Evolutionary conservation across 2,888 invertebrate species (phyloP).

Genomic region (Seira musarum): DNA sequence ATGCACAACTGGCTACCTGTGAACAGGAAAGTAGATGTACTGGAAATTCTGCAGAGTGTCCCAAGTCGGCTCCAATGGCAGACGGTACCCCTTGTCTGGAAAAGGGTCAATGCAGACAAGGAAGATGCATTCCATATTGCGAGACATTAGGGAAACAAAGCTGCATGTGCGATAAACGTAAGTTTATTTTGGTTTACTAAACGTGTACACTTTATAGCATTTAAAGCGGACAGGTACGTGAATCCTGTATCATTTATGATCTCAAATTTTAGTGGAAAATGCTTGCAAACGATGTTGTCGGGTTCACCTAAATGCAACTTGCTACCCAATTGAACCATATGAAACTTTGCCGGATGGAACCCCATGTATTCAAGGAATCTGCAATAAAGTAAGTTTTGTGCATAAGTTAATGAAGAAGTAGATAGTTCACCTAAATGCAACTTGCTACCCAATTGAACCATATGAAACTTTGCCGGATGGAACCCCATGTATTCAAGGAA

Average conservation of each 20-base stretch:
- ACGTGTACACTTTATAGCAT: neutral
- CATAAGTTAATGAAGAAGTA: too few species aligned
- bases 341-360: constrained; percentile 94
- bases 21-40: constrained; percentile 89
- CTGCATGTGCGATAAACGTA: constrained; percentile 97
- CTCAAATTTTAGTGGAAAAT: constrained; percentile 80
- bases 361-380: constrained; percentile 97
- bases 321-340: constrained; percentile 89
- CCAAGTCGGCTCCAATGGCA: constrained; percentile 87
- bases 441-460: constrained; percentile 91
- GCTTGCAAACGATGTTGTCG: constrained; percentile 96
- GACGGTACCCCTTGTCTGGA: constrained; percentile 93
- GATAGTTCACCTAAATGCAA: constrained; percentile 92
- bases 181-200: constrained; percentile 71
- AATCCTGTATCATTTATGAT: constrained; percentile 18
- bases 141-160: constrained; percentile 93
- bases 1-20: constrained; percentile 92
- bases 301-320: constrained; percentile 91
- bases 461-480: constrained; percentile 93
- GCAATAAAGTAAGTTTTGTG: constrained; percentile 87
- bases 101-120: constrained; percentile 89
- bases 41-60: constrained; percentile 86
- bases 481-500: constrained; percentile 96
- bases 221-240: constrained; percentile 5
- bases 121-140: constrained; percentile 96